Conservation (phyloP, 2,888 invertebrate species). For the Drosophila birchii region DNA sequence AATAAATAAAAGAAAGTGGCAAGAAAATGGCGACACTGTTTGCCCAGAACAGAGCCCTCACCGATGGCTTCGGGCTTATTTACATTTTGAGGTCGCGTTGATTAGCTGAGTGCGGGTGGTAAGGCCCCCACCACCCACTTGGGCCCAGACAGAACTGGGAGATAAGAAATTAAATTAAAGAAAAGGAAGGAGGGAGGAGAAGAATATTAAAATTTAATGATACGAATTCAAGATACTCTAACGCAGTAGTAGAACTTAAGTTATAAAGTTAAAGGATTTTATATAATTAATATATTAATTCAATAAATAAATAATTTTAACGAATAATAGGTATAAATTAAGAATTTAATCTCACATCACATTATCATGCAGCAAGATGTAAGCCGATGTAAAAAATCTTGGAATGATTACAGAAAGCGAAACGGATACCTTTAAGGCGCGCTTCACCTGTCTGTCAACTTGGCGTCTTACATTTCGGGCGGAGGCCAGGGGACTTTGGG, state of each 20-base stretch:
- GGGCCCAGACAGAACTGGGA: slow-evolving; percentile 52
- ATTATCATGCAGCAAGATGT: neutral
- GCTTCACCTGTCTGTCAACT: slow-evolving; percentile 77
- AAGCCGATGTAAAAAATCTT: neutral
- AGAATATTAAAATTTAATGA: neutral
- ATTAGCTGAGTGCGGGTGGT: slow-evolving; percentile 70
- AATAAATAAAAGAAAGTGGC: slow-evolving; percentile 49
- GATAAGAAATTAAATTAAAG: slow-evolving; percentile 71
- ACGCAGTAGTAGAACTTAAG: too few species aligned
- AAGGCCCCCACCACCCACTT: slow-evolving; percentile 13
- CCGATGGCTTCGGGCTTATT: slow-evolving; percentile 58
- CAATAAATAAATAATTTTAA: too few species aligned
- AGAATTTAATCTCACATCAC: neutral
- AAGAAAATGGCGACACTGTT: slow-evolving; percentile 82
- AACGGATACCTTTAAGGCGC: slow-evolving; percentile 47
- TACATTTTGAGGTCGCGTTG: slow-evolving; percentile 77
- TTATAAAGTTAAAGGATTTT: neutral
- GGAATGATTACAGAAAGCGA: slow-evolving; percentile 4
- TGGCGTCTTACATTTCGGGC: slow-evolving; percentile 58
- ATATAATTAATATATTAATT: neutral
- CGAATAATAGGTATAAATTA: neutral
- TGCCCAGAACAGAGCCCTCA: slow-evolving; percentile 61
- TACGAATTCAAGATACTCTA: neutral
- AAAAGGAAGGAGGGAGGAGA: neutral
- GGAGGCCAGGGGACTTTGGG: slow-evolving; percentile 18